Conservation (phyloP, 2,797 vertebrate species). For the Phyllotis vaccarum region DNA sequence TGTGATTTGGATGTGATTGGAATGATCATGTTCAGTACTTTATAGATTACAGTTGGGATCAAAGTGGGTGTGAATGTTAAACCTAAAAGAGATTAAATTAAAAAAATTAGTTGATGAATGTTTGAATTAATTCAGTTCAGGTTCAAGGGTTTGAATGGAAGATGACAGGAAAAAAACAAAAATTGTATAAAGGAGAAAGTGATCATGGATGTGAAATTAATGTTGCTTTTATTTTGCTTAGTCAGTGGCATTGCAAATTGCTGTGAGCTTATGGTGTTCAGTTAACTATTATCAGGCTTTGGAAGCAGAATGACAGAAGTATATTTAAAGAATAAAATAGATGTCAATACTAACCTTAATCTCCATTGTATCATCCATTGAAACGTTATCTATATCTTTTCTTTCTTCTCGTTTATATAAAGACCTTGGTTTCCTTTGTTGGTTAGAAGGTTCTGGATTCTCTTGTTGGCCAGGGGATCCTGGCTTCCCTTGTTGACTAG, state of each 20-base stretch:
- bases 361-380: background rate
- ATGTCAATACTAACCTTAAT: constrained; percentile 66
- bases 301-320: background rate
- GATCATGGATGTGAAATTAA: background rate
- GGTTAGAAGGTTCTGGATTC: background rate
- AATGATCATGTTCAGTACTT: background rate
- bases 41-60: background rate
- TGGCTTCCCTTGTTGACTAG: background rate
- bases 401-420: constrained; percentile 29
- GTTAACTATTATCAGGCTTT: background rate
- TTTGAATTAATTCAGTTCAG: background rate
- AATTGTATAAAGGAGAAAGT: background rate
- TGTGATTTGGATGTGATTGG: background rate
- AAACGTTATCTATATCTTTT: constrained; percentile 19
- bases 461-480: background rate
- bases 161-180: background rate
- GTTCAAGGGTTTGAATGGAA: background rate
- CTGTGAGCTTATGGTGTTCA: background rate
- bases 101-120: background rate
- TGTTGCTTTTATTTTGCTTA: background rate
- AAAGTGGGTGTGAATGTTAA: background rate
- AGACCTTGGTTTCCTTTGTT: background rate
- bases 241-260: background rate
- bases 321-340: background rate
- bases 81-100: background rate